Percentiles rank a stretch among this genome's conserved stretches.
Conservation (phyloP, 2,113 vertebrate species). For the Eudyptes chrysolophus region DNA sequence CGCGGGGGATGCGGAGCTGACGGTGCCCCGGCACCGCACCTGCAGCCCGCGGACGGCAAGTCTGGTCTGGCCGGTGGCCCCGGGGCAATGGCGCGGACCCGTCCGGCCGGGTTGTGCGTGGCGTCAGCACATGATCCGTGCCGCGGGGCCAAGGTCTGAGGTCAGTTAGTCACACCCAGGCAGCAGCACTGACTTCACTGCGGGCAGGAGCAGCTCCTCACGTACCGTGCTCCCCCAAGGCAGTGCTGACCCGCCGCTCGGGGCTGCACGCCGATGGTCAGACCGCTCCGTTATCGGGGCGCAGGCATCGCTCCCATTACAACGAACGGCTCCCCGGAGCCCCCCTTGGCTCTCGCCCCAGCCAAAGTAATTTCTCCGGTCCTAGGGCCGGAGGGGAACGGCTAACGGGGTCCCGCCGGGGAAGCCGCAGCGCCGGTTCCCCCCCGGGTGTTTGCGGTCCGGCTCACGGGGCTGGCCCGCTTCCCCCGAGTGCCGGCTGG, state of each 20-base stretch:
- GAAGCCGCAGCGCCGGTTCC: rapidly evolving
- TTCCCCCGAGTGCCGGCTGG: neutral
- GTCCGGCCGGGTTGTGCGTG: neutral
- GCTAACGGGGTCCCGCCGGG: neutral
- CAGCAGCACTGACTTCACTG: conserved; percentile 60
- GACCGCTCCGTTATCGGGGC: neutral
- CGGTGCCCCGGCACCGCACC: neutral
- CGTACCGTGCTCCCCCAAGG: conserved; percentile 45
- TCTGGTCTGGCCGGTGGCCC: neutral
- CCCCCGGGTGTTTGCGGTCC: neutral
- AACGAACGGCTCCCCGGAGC: neutral
- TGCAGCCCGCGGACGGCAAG: neutral
- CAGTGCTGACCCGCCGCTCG: conserved; percentile 16
- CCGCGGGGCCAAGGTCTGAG: conserved; percentile 64
- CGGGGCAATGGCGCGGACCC: conserved; percentile 23
- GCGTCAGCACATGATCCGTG: conserved; percentile 52
- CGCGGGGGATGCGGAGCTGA: neutral
- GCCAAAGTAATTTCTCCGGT: neutral
- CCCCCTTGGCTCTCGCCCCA: neutral
- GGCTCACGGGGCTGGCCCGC: neutral
- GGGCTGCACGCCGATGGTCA: neutral
- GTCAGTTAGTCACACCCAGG: conserved; percentile 60
- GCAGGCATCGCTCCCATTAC: neutral
- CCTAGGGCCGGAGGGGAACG: neutral
- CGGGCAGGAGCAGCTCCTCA: conserved; percentile 57